phyloP scores from a whole-genome alignment of 2,888 invertebrate genomes.

The Acronicta aceris region DNA sequence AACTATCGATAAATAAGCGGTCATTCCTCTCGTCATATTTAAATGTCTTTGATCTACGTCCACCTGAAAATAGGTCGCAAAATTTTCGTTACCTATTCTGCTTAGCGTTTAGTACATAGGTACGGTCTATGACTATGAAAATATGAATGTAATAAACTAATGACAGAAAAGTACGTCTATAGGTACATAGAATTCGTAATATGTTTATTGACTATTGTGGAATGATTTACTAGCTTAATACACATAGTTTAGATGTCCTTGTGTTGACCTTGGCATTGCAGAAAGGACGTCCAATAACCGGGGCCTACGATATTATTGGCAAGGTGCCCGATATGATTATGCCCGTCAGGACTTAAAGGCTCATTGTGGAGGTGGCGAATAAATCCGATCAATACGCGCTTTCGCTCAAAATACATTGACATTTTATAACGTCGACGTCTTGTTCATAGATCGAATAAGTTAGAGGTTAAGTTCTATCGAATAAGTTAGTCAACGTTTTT shows the following conservation, averaged over 20 bases:
- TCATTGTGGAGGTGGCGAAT: conserved; percentile 43
- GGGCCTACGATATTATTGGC: conserved; percentile 66
- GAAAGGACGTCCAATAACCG: conserved; percentile 58
- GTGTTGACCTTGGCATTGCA: conserved; percentile 53
- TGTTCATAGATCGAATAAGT: not conserved
- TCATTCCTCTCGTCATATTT: not conserved
- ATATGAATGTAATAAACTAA: not conserved
- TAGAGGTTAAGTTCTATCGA: too few relatives aligned
- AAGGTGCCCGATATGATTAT: conserved; percentile 64
- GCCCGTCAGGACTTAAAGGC: conserved; percentile 51
- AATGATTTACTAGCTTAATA: not conserved
- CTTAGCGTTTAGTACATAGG: too few relatives aligned
- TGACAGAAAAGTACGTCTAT: not conserved
- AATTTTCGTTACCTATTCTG: too few relatives aligned
- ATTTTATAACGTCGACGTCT: conserved; percentile 6
- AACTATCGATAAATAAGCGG: conserved; percentile 15
- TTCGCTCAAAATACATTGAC: conserved; percentile 13
- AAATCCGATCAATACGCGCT: conserved; percentile 44
- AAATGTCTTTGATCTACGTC: not conserved
- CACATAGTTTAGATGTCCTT: conserved; percentile 46
- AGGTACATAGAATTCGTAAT: conserved; percentile 11
- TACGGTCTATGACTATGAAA: too few relatives aligned
- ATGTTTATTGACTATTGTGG: conserved; percentile 4
- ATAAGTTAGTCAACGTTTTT: too few relatives aligned
- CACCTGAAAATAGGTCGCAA: conserved; percentile 9